A percentile compares a stretch with the other conserved stretches of the same genome.
Conservation (phyloP, 1,140 invertebrate genomes). For the Oncopodura yosiiana region DNA sequence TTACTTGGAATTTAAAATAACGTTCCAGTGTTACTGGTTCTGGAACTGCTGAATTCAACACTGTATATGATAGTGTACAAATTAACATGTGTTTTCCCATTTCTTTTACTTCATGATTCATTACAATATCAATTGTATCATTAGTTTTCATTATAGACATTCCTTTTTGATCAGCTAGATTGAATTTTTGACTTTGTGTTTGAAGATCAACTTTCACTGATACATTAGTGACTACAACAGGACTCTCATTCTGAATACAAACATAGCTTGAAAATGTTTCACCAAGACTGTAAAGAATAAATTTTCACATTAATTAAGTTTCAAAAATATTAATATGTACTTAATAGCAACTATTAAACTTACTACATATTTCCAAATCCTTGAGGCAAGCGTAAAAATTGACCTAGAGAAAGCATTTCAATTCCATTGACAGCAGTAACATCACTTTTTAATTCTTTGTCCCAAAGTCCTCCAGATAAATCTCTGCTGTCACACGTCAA, state of each 20-base stretch:
- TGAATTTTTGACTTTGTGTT: slow-evolving; percentile 75
- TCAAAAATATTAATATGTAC: background rate
- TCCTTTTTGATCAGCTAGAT: slow-evolving; percentile 49
- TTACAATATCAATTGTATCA: slow-evolving; percentile 83
- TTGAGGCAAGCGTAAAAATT: slow-evolving; percentile 85
- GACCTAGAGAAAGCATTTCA: slow-evolving; percentile 71
- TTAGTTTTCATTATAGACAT: slow-evolving; percentile 56
- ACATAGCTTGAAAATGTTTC: slow-evolving; percentile 97
- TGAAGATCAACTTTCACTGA: slow-evolving; percentile 82
- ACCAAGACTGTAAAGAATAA: slow-evolving; percentile 48
- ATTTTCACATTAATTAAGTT: too few relatives aligned
- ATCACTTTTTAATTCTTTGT: slow-evolving; percentile 64
- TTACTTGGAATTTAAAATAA: slow-evolving; percentile 97
- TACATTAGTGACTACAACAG: slow-evolving; percentile 67
- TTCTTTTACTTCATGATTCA: slow-evolving; percentile 97
- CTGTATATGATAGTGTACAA: slow-evolving; percentile 86
- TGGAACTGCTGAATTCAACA: slow-evolving; percentile 43
- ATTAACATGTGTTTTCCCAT: slow-evolving; percentile 96
- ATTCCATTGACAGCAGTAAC: slow-evolving; percentile 63
- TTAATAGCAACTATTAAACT: slow-evolving; percentile 40
- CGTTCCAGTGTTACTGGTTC: slow-evolving; percentile 66
- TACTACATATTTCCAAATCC: slow-evolving; percentile 93
- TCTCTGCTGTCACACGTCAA: slow-evolving; percentile 74
- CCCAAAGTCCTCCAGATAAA: slow-evolving; percentile 66
- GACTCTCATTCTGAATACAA: slow-evolving; percentile 90